These are phyloP conservation scores for Shinisaurus crocodilurus DNA, from an alignment of 2,113 vertebrate genomes.

Conservation along the genomic window DNA sequence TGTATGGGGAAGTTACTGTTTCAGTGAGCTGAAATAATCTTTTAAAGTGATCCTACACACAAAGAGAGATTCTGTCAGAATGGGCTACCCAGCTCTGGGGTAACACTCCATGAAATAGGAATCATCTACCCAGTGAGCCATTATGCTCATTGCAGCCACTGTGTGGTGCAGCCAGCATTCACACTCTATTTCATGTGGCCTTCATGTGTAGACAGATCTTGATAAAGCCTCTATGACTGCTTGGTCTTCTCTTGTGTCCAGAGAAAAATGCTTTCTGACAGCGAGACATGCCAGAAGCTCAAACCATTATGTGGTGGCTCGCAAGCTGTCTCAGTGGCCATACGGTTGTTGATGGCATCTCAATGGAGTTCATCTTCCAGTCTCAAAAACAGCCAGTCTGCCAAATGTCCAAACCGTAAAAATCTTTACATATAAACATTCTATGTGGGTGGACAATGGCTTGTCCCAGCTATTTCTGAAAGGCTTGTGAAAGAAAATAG, in stretches of 20 bases:
- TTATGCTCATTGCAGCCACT: neutral
- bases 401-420: constrained; percentile 69
- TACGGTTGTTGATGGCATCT: constrained; percentile 70
- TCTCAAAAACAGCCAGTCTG: constrained; percentile 73
- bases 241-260: constrained; percentile 59
- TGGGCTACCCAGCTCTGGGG: neutral
- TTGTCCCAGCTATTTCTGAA: constrained; percentile 59
- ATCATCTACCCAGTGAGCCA: too few species aligned
- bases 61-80: neutral
- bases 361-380: constrained; percentile 67
- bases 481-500: constrained; percentile 62
- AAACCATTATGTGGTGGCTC: constrained; percentile 66
- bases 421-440: constrained; percentile 62
- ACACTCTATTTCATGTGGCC: neutral
- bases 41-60: neutral
- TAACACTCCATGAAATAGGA: neutral
- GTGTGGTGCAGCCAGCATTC: neutral
- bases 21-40: neutral
- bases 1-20: neutral
- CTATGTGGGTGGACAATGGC: constrained; percentile 29
- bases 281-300: constrained; percentile 53
- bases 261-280: constrained; percentile 55
- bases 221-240: constrained; percentile 42
- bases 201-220: neutral
- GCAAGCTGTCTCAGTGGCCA: constrained; percentile 65